These are phyloP conservation scores for Gobio gobio DNA, from an alignment of 2,113 vertebrate genomes.

Conservation along the genomic window DNA sequence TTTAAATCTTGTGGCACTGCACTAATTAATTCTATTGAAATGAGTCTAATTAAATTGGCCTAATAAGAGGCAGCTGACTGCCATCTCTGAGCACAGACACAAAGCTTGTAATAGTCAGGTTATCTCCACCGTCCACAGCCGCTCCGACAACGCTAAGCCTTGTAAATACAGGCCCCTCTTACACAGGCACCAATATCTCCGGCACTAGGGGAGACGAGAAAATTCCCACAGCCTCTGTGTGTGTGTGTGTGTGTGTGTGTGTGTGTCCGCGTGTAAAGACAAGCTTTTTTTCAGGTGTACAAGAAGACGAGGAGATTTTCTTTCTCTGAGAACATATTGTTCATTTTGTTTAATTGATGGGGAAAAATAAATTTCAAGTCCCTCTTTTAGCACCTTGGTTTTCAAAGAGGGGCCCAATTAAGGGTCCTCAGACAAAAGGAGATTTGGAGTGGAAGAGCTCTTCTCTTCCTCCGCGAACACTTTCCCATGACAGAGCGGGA, in stretches of 20 bases:
- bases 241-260: not conserved
- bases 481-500: constrained; percentile 69
- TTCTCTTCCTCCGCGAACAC: constrained; percentile 52
- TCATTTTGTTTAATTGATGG: constrained; percentile 58
- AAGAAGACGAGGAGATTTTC: constrained; percentile 49
- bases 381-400: constrained; percentile 64
- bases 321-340: constrained; percentile 56
- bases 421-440: constrained; percentile 63
- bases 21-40: constrained; percentile 77
- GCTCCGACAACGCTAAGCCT: constrained; percentile 62
- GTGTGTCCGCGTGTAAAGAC: not conserved
- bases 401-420: constrained; percentile 64
- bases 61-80: constrained; percentile 70
- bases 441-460: constrained; percentile 63
- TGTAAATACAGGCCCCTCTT: constrained; percentile 60
- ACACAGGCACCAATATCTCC: constrained; percentile 49
- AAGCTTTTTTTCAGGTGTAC: constrained; percentile 45
- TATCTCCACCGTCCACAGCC: constrained; percentile 64
- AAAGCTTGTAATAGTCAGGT: constrained; percentile 65
- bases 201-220: constrained; percentile 30
- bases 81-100: constrained; percentile 59
- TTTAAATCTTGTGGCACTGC: constrained; percentile 66
- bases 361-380: constrained; percentile 60
- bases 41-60: constrained; percentile 72
- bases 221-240: constrained; percentile 52